Percentiles rank a stretch among this genome's conserved stretches.
These are phyloP conservation scores for Lasius platythorax DNA, from an alignment of 2,888 invertebrate species.

Conservation along the genomic window DNA sequence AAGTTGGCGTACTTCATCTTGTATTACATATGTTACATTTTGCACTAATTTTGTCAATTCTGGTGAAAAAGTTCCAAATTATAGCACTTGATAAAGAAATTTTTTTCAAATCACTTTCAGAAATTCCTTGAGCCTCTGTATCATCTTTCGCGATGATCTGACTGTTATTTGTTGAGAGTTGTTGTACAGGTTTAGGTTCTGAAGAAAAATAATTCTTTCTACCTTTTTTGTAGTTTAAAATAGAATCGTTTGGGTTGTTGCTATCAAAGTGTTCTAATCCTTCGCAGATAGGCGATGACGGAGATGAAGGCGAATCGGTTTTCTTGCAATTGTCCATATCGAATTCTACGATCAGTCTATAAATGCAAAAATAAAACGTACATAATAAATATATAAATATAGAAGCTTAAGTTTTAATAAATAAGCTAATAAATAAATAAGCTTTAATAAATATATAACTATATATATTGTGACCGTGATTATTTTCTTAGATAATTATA, in stretches of 20 bases:
- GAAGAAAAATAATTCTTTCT: background rate
- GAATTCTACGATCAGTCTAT: too few relatives aligned
- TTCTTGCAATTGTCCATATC: background rate
- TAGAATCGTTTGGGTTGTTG: background rate
- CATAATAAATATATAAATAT: too few relatives aligned
- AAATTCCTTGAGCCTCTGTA: background rate
- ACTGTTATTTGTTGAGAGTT: background rate
- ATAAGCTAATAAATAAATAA: too few relatives aligned
- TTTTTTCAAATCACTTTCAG: background rate
- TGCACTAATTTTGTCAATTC: background rate
- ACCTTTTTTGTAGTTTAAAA: background rate
- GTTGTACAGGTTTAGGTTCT: background rate
- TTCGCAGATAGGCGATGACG: background rate
- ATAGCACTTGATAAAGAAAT: background rate
- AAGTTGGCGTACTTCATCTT: background rate
- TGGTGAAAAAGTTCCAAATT: constrained; percentile 10
- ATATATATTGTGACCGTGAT: too few relatives aligned
- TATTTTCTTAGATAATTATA: too few relatives aligned
- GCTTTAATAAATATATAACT: too few relatives aligned
- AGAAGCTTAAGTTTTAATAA: too few relatives aligned
- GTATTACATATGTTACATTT: background rate
- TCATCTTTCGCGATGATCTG: background rate
- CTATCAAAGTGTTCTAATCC: background rate
- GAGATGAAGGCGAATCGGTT: background rate
- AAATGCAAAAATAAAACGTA: too few relatives aligned